These are phyloP conservation scores for Callipepla californica DNA, from an alignment of 2,113 vertebrate species.

Conservation along the genomic window DNA sequence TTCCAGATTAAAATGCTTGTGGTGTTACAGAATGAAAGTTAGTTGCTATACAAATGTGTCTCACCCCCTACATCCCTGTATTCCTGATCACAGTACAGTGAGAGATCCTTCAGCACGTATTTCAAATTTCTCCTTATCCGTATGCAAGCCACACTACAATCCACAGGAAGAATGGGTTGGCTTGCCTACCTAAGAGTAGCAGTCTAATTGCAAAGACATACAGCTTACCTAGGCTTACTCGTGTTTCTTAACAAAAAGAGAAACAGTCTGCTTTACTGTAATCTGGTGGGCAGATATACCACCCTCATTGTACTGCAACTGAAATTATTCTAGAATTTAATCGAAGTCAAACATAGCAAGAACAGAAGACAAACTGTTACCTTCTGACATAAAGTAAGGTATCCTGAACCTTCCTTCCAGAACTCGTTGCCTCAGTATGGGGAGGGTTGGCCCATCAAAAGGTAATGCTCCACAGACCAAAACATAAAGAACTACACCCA, in stretches of 20 bases:
- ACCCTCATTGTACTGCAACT: not conserved
- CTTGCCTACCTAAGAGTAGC: not conserved
- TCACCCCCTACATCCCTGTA: not conserved
- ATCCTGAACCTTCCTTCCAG: conserved; percentile 98
- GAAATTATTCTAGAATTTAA: not conserved
- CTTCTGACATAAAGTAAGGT: conserved; percentile 99
- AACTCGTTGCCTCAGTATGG: conserved; percentile 93
- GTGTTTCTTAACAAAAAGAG: not conserved
- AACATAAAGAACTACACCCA: conserved; percentile 98
- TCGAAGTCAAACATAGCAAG: not conserved
- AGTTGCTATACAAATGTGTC: not conserved
- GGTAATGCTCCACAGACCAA: conserved; percentile 96
- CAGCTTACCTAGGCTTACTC: not conserved
- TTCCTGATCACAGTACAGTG: not conserved
- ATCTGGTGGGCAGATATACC: not conserved
- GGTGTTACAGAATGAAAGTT: not conserved
- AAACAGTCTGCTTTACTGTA: not conserved
- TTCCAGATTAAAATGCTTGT: not conserved
- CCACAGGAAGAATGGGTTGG: not conserved
- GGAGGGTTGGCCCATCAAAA: conserved; percentile 96
- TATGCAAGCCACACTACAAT: not conserved
- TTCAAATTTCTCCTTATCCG: not conserved
- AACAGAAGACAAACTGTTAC: conserved; percentile 62
- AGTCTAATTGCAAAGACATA: not conserved
- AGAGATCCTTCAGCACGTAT: not conserved